Evolutionary conservation across 2,113 vertebrate species (phyloP).

Genomic region (Cynocephalus volans): DNA sequence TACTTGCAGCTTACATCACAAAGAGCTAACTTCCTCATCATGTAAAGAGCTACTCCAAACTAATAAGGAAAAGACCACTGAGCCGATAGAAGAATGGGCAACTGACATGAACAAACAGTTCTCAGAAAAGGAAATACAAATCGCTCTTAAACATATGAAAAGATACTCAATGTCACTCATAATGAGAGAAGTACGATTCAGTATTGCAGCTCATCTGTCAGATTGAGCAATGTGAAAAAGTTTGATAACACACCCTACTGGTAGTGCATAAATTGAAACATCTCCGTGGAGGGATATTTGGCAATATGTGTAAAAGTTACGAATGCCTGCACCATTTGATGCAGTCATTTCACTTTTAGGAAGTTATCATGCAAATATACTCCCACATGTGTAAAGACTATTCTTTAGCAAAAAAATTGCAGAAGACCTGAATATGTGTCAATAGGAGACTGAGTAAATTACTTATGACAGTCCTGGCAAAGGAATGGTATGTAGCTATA

Average conservation of each 20-base stretch:
- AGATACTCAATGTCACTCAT: neutral
- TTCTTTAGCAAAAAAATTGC: conserved; percentile 28
- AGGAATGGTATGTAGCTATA: neutral
- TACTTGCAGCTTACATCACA: neutral
- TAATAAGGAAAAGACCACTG: conserved; percentile 12
- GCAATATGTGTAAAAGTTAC: neutral
- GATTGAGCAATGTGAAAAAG: conserved; percentile 29
- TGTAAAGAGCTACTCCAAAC: conserved; percentile 11
- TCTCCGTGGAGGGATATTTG: neutral
- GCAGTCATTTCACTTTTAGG: neutral
- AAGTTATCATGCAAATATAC: conserved; percentile 43
- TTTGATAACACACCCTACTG: neutral
- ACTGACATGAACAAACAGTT: neutral
- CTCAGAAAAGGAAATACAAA: neutral
- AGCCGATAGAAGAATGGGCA: neutral
- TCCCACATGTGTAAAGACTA: conserved; percentile 2
- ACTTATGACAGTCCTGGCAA: neutral
- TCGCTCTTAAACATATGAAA: conserved; percentile 1
- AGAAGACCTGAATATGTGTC: conserved; percentile 18
- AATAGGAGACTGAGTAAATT: neutral
- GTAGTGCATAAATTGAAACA: neutral
- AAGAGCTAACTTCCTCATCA: neutral
- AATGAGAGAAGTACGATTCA: conserved; percentile 4
- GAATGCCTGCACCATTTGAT: neutral
- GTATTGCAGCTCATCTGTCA: neutral